Percentiles rank a stretch among this genome's conserved stretches.
Evolutionary conservation across 1,140 invertebrate genomes (phyloP).

Genomic region (Druon quercuslanigerum): DNA sequence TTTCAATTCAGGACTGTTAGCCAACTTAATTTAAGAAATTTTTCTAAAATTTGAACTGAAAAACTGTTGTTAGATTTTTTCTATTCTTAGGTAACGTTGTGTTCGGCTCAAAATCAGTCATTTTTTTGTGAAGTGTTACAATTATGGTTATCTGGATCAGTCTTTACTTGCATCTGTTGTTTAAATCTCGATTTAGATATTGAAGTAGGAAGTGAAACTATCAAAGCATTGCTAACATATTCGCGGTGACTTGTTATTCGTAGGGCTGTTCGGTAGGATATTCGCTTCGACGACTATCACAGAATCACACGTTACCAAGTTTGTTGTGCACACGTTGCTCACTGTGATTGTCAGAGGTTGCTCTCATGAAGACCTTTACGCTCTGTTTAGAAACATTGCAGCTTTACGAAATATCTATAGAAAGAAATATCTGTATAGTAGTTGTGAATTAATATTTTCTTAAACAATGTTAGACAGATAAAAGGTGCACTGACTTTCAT

Average conservation of each 20-base stretch:
- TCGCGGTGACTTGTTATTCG: slow-evolving; percentile 3
- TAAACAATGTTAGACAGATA: no score
- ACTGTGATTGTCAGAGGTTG: not conserved
- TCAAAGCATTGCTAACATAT: slow-evolving; percentile 13
- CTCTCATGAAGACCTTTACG: not conserved
- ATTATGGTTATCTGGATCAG: not conserved
- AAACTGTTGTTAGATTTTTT: no score
- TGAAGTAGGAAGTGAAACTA: slow-evolving; percentile 21
- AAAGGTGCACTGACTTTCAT: no score
- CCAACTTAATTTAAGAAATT: no score
- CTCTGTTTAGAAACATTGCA: not conserved
- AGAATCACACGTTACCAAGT: slow-evolving; percentile 1
- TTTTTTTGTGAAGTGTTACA: not conserved
- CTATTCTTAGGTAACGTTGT: no score
- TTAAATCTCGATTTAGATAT: not conserved
- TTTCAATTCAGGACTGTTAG: no score
- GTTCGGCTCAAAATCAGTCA: no score
- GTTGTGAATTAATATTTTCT: no score
- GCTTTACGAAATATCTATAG: not conserved
- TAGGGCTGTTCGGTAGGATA: not conserved
- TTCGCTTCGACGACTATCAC: slow-evolving; percentile 9
- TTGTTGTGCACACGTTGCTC: slow-evolving; percentile 4
- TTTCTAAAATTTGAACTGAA: no score
- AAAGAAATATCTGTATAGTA: no score
- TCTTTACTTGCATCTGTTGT: slow-evolving; percentile 1